Conservation (phyloP, 2,113 vertebrate genomes). For the Sinocyclocheilus anophthalmus region DNA sequence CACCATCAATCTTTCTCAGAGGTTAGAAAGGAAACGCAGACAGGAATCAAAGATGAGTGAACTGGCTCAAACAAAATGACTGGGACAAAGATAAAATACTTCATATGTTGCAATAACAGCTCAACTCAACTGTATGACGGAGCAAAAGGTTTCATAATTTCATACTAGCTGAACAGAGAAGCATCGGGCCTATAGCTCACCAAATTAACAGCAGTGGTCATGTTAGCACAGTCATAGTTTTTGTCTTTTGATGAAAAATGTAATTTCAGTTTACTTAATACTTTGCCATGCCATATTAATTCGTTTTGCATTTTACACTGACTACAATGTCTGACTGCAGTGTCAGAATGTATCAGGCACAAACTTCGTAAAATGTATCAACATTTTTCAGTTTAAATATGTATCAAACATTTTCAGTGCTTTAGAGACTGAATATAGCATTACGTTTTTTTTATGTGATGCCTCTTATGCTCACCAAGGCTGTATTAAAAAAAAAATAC, state of each 20-base stretch:
- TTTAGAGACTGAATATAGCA: too few relatives aligned
- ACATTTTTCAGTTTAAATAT: too few relatives aligned
- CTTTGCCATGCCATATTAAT: neutral
- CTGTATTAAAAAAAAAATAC: too few relatives aligned
- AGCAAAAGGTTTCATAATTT: conserved; percentile 16
- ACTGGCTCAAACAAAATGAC: conserved; percentile 30
- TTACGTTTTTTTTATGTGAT: too few relatives aligned
- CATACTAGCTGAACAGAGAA: neutral
- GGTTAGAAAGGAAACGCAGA: conserved; percentile 29
- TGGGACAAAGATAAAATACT: conserved; percentile 39
- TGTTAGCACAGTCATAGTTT: neutral
- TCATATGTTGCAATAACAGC: conserved; percentile 39
- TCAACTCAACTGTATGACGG: conserved; percentile 13
- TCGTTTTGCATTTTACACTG: too few relatives aligned
- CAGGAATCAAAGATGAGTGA: conserved; percentile 42
- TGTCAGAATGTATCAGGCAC: too few relatives aligned
- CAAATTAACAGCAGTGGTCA: conserved; percentile 2
- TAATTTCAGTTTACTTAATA: neutral
- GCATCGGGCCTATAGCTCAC: neutral
- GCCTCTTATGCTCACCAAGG: too few relatives aligned
- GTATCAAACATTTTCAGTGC: too few relatives aligned
- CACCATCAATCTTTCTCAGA: conserved; percentile 10
- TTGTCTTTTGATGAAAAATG: too few relatives aligned
- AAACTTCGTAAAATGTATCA: too few relatives aligned
- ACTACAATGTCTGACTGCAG: too few relatives aligned